A percentile compares a stretch with the other conserved stretches of the same genome.
phyloP scores from a whole-genome alignment of 2,888 invertebrate genomes.

The Argynnis bischoffii region DNA sequence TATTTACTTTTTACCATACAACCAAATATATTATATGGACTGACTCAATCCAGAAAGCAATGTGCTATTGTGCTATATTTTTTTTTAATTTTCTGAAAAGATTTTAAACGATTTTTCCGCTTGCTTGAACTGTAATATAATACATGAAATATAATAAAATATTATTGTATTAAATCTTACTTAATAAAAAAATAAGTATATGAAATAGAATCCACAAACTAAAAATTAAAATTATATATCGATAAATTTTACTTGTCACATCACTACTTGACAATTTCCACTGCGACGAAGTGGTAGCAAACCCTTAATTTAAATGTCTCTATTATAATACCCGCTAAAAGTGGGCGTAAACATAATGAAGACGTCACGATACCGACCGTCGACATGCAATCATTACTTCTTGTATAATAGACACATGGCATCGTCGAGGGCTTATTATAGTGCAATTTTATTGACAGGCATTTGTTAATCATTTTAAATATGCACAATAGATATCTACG shows the following conservation, averaged over 20 bases:
- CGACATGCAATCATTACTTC: conserved; percentile 18
- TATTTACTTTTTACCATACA: no score
- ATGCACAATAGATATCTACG: neutral
- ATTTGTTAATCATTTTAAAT: conserved; percentile 7
- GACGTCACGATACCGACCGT: conserved; percentile 52
- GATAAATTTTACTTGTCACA: conserved; percentile 6
- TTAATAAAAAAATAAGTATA: no score
- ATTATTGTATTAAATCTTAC: no score
- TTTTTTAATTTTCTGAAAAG: neutral
- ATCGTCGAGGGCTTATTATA: conserved; percentile 6
- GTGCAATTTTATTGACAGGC: conserved; percentile 13
- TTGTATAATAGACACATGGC: conserved; percentile 29
- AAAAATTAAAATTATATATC: conserved; percentile 8
- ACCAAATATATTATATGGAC: no score
- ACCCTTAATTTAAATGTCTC: conserved; percentile 68
- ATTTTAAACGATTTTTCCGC: no score
- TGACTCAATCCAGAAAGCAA: no score
- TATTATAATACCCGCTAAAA: conserved; percentile 62
- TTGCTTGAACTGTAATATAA: no score
- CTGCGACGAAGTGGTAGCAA: conserved; percentile 36
- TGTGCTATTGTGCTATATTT: neutral
- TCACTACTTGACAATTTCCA: conserved; percentile 14
- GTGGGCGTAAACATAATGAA: conserved; percentile 72
- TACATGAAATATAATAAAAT: no score
- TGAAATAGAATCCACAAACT: neutral